Percentiles rank a stretch among this genome's conserved stretches.
These are phyloP conservation scores for Cossypha heuglini DNA, from an alignment of 2,797 vertebrate genomes.

Conservation along the genomic window DNA sequence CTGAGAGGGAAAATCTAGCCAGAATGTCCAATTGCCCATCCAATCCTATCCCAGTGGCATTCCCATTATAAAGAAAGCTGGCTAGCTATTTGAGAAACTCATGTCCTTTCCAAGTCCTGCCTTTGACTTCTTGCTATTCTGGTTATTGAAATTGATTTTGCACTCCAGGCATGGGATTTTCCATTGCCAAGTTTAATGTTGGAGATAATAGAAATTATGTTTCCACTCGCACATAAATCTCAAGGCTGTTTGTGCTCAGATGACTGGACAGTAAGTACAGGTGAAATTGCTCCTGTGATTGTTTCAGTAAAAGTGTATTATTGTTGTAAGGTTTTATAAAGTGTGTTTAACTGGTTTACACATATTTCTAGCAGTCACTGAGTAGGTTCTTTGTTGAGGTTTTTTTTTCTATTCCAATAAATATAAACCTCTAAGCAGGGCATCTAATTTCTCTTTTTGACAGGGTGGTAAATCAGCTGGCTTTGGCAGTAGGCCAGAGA, in stretches of 20 bases:
- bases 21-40: not conserved
- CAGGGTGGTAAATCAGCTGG: not conserved
- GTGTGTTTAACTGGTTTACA: conserved; percentile 30
- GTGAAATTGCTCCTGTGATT: conserved; percentile 61
- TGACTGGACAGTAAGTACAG: conserved; percentile 63
- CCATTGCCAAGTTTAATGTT: conserved; percentile 63
- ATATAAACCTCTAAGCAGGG: not conserved
- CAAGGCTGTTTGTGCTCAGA: conserved; percentile 51
- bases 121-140: conserved; percentile 64
- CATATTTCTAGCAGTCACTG: not conserved
- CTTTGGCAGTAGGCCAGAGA: conserved; percentile 4
- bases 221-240: conserved; percentile 60
- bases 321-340: conserved; percentile 52
- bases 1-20: conserved; percentile 15
- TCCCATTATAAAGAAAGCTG: conserved; percentile 6
- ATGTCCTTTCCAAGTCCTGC: conserved; percentile 58
- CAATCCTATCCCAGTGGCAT: conserved; percentile 13
- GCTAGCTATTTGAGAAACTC: conserved; percentile 17
- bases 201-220: conserved; percentile 70
- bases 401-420: conserved; percentile 11
- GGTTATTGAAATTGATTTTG: conserved; percentile 72
- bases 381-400: not conserved
- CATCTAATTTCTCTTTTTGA: not conserved
- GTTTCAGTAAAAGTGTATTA: conserved; percentile 47
- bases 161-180: conserved; percentile 62